Conservation (phyloP, 2,888 invertebrate genomes). For the Apotomis capreana region DNA sequence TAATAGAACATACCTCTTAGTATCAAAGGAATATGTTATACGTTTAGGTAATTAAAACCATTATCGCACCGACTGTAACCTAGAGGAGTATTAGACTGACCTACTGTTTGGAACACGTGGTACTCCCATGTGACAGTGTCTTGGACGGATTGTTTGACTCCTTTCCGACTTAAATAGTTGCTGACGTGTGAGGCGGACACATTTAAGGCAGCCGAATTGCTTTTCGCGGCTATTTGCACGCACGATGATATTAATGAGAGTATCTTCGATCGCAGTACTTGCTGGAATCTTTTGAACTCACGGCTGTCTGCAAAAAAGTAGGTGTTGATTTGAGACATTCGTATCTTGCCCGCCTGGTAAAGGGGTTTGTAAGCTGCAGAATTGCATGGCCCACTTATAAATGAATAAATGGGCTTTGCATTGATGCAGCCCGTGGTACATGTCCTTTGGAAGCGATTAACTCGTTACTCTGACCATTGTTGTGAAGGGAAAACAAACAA, state of each 20-base stretch:
- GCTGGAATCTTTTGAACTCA: slow-evolving; percentile 49
- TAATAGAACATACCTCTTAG: slow-evolving; percentile 1
- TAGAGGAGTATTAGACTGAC: slow-evolving; percentile 46
- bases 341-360: too few species aligned
- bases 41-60: slow-evolving; percentile 13
- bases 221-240: slow-evolving; percentile 61
- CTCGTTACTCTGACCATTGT: too few species aligned
- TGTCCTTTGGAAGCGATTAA: too few species aligned
- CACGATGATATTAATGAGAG: slow-evolving; percentile 57
- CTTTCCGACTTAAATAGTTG: slow-evolving; percentile 47
- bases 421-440: too few species aligned
- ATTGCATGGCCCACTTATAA: too few species aligned
- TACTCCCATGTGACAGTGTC: slow-evolving; percentile 56
- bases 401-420: too few species aligned
- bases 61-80: background rate
- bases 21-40: background rate
- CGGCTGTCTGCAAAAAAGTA: slow-evolving; percentile 36
- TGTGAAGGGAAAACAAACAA: too few species aligned
- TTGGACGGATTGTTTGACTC: slow-evolving; percentile 45
- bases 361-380: too few species aligned
- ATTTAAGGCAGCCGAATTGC: slow-evolving; percentile 49
- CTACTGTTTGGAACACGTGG: slow-evolving; percentile 54
- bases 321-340: too few species aligned
- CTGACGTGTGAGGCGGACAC: slow-evolving; percentile 49
- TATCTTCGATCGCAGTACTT: slow-evolving; percentile 43